A percentile compares a stretch with the other conserved stretches of the same genome.
These are phyloP conservation scores for Neoaliturus tenellus DNA, from an alignment of 2,888 invertebrate species.

Conservation along the genomic window DNA sequence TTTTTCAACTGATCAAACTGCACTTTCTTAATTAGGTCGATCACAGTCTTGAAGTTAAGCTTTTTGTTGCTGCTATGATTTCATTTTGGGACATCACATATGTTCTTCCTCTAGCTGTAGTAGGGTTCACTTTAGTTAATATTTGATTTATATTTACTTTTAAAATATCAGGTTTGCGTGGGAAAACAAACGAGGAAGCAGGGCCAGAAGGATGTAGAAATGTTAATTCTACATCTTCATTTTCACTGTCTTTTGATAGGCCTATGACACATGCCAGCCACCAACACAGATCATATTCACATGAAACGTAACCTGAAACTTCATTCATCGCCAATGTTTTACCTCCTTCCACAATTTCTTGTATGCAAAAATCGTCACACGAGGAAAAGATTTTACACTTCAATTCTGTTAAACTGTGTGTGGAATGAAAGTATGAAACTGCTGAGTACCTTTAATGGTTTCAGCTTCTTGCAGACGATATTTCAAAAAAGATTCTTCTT, in stretches of 20 bases:
- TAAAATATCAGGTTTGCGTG: constrained; percentile 45
- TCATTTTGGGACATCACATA: constrained; percentile 20
- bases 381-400: constrained; percentile 43
- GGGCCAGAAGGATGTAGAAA: constrained; percentile 40
- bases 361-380: constrained; percentile 16
- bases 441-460: constrained; percentile 30
- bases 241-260: constrained; percentile 41
- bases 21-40: too few species aligned
- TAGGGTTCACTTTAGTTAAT: constrained; percentile 41
- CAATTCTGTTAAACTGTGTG: constrained; percentile 29
- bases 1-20: too few species aligned
- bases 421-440: constrained; percentile 40
- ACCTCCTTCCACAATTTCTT: constrained; percentile 51
- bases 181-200: constrained; percentile 49
- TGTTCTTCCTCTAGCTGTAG: constrained; percentile 44
- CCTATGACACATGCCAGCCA: constrained; percentile 44
- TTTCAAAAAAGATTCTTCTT: neutral
- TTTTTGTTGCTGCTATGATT: constrained; percentile 39
- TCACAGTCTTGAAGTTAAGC: too few species aligned
- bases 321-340: constrained; percentile 37
- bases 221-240: constrained; percentile 35
- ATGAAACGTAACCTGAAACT: constrained; percentile 41
- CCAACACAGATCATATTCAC: constrained; percentile 46
- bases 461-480: neutral
- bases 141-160: constrained; percentile 46